Conservation (phyloP, 2,797 vertebrate species). For the Peromyscus eremicus region DNA sequence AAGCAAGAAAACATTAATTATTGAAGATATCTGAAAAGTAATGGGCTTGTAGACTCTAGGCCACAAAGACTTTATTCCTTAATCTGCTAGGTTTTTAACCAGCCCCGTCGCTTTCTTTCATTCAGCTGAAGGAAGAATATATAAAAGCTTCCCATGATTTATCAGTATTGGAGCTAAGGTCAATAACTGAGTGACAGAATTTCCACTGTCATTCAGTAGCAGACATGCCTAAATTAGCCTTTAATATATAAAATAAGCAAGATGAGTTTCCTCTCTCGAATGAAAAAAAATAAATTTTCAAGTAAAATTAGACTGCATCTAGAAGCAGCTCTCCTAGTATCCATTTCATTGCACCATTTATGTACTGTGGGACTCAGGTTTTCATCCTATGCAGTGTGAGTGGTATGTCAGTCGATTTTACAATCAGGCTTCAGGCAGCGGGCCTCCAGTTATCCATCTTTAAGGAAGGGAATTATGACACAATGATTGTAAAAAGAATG, state of each 20-base stretch:
- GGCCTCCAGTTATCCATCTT: constrained; percentile 29
- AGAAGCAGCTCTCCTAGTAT: not conserved
- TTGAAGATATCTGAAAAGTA: constrained; percentile 41
- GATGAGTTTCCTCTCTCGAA: constrained; percentile 37
- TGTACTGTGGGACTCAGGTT: not conserved
- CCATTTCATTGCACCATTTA: not conserved
- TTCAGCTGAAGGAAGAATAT: not conserved
- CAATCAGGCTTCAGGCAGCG: not conserved
- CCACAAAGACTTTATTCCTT: not conserved
- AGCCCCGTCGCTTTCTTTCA: not conserved
- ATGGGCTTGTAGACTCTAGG: constrained; percentile 27
- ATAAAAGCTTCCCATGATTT: not conserved
- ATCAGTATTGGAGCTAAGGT: constrained; percentile 22
- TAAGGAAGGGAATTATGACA: not conserved
- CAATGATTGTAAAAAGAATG: not conserved
- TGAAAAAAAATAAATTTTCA: constrained; percentile 49
- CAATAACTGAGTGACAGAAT: constrained; percentile 50
- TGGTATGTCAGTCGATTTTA: not conserved
- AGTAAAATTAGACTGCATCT: constrained; percentile 46
- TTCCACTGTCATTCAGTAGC: constrained; percentile 42
- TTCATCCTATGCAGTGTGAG: not conserved
- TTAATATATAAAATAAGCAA: constrained; percentile 54
- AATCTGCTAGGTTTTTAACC: not conserved
- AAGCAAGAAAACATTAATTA: constrained; percentile 68
- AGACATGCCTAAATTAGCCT: constrained; percentile 52